phyloP scores from a whole-genome alignment of 2,888 invertebrate genomes.

The Anthophora plumipes region DNA sequence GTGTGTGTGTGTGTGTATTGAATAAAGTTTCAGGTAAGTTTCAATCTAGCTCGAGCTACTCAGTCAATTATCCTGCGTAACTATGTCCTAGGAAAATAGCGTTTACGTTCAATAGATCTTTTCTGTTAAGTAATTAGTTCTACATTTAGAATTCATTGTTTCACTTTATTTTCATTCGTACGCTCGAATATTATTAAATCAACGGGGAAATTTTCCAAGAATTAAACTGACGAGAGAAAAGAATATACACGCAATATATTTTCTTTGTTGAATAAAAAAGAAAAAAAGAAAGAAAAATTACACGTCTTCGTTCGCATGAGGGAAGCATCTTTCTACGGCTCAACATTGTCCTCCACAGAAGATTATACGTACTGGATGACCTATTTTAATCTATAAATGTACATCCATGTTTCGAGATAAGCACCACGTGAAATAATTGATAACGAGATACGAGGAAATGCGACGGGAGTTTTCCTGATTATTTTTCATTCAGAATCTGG shows the following conservation, averaged over 20 bases:
- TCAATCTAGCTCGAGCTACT: not conserved
- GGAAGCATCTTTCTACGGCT: not conserved
- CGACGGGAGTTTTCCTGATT: too few relatives aligned
- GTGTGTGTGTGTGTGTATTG: too few relatives aligned
- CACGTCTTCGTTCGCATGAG: too few relatives aligned
- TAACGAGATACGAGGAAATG: not conserved
- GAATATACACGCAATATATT: too few relatives aligned
- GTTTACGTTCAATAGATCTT: not conserved
- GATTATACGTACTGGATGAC: not conserved
- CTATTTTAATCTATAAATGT: slow-evolving; percentile 2
- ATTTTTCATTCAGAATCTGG: not conserved
- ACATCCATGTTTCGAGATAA: not conserved
- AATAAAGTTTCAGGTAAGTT: not conserved
- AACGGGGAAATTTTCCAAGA: too few relatives aligned
- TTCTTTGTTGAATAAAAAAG: too few relatives aligned
- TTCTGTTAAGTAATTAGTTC: not conserved
- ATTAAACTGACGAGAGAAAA: too few relatives aligned
- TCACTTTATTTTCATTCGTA: too few relatives aligned
- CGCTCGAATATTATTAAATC: too few relatives aligned
- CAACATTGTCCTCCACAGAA: too few relatives aligned
- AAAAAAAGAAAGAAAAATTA: too few relatives aligned
- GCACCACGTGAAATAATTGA: not conserved
- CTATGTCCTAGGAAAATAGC: not conserved
- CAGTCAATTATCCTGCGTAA: not conserved
- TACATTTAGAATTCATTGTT: too few relatives aligned